phyloP scores from a whole-genome alignment of 1,140 invertebrate genomes.

The Apis cerana region DNA sequence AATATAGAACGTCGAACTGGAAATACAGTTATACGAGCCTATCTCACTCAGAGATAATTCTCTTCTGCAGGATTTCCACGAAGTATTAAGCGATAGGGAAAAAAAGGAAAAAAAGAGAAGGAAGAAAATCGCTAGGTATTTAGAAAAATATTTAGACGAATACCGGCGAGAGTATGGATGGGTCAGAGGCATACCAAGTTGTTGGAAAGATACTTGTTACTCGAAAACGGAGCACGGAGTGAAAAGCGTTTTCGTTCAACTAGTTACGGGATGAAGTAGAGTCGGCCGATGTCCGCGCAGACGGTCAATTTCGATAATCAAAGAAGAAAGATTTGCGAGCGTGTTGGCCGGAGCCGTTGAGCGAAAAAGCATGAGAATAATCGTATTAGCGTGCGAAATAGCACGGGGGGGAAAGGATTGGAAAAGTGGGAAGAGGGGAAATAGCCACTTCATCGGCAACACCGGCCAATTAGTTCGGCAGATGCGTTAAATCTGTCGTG shows the following conservation, averaged over 20 bases:
- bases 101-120: too few relatives aligned
- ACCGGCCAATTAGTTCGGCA: slow-evolving; percentile 74
- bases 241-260: not conserved
- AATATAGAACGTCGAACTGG: slow-evolving; percentile 11
- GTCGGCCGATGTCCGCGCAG: not conserved
- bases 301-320: slow-evolving; percentile 6
- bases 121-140: not conserved
- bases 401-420: not conserved
- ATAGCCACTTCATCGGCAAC: slow-evolving; percentile 69
- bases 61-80: not conserved
- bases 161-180: not conserved
- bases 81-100: not conserved
- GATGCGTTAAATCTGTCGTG: slow-evolving; percentile 76
- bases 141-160: not conserved
- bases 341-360: not conserved
- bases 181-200: not conserved
- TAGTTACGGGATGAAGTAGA: not conserved
- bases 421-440: slow-evolving; percentile 14
- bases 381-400: not conserved
- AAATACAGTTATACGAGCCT: not conserved
- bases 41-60: not conserved
- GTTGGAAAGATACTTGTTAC: not conserved
- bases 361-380: slow-evolving; percentile 9
- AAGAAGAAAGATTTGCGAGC: not conserved
- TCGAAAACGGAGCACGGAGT: not conserved